Evolutionary conservation across 2,888 invertebrate genomes (phyloP), one percentile per base, ranked within the genome.

Genomic region (Argynnis bischoffii): DNA sequence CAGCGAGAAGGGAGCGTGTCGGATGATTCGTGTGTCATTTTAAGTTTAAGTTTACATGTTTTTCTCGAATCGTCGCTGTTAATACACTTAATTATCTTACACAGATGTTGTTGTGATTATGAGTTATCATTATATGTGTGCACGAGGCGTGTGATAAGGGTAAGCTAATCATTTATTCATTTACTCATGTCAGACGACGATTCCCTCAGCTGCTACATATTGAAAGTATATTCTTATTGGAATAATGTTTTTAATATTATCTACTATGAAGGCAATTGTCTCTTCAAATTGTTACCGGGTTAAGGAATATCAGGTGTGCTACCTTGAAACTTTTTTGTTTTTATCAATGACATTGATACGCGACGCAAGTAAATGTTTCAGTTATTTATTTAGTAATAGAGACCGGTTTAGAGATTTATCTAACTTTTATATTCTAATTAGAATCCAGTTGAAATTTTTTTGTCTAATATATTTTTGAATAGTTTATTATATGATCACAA

Each of bases 111-210:
- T 83, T 83, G 90, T 91, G 90, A 91, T 90, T 90, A 91, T 90
- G 90, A 90, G 87, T 85, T 83, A 87, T 86, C 85, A 87, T 84
- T 83, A 80, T 79, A 80, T 82, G 86, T 85, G 87, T 82, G 80
- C 78, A 78, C 76, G 84, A 86, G 84, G 83, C 82, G 86, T 85
- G 83, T 83, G 89, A 89, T 90, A 90, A 90, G 86, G 89, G 92
- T 92, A 86, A 90, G 90, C 78, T 81, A 76, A 74, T 77, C 81
- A 77, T 85, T 84, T 82, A 79, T 74, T 69, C 69, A 75, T 74
- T 80, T 77, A 74, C 73, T 76, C 74, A 74, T 82, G 82, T 80
- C 83, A 80, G 79, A 77, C 79, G 82, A 80, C 81, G 77, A 74
- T 59, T 72, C 72, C n/a, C 47, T 76, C 70, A 75, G 76, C 72